Conservation (phyloP, 2,113 vertebrate genomes). For the Trematocara marginatum region DNA sequence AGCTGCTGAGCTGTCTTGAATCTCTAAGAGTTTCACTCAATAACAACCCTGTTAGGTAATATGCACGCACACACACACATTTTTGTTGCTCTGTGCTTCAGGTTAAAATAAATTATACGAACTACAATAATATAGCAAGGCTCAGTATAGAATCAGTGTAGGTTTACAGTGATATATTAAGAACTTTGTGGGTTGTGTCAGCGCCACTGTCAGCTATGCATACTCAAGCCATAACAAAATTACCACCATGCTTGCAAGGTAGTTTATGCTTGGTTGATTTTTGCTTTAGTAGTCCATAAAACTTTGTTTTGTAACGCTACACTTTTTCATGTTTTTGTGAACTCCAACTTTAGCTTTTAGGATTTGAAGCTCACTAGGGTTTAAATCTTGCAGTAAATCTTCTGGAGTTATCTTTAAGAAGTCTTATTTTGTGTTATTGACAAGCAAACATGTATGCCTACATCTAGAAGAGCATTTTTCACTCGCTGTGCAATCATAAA, state of each 20-base stretch:
- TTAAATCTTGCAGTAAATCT: neutral
- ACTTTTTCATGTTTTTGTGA: neutral
- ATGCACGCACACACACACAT: neutral
- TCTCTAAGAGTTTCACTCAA: conserved; percentile 88
- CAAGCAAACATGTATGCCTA: neutral
- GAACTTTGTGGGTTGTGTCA: neutral
- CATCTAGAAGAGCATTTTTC: neutral
- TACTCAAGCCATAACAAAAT: neutral
- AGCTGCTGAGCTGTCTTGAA: conserved; percentile 82
- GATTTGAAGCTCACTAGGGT: neutral
- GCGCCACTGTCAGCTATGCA: neutral
- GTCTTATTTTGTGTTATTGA: neutral
- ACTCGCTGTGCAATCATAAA: neutral
- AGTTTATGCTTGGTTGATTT: neutral
- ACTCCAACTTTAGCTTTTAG: neutral
- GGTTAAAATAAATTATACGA: neutral
- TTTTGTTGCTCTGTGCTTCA: neutral
- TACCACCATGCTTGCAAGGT: neutral
- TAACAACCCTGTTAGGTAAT: conserved; percentile 91
- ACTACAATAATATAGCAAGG: neutral
- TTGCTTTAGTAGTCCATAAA: neutral
- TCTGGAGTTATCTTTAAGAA: neutral
- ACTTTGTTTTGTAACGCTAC: neutral
- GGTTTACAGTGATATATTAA: neutral
- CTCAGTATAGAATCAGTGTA: neutral